These are phyloP conservation scores for Triops cancriformis DNA, from an alignment of 1,140 invertebrate species.

Conservation along the genomic window DNA sequence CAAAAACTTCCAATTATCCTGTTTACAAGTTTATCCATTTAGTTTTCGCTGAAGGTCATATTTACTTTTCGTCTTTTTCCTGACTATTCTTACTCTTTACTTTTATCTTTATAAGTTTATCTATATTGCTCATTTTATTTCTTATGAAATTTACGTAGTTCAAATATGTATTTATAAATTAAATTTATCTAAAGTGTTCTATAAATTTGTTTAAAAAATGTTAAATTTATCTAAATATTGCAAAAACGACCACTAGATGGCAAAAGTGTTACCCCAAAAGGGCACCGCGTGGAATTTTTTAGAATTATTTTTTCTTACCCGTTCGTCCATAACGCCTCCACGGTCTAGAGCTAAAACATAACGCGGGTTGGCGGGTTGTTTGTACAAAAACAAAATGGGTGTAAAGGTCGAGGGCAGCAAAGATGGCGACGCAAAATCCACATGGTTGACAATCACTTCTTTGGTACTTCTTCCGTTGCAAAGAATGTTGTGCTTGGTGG, in stretches of 20 bases:
- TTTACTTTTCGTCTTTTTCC: no score
- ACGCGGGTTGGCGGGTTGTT: conserved; percentile 33
- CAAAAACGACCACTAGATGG: no score
- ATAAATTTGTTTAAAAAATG: no score
- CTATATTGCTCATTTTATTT: no score
- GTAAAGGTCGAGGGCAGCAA: conserved; percentile 17
- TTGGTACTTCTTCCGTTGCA: conserved; percentile 51
- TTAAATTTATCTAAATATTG: no score
- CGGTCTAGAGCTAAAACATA: conserved; percentile 35
- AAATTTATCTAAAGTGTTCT: no score
- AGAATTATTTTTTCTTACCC: conserved; percentile 31
- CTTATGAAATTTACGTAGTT: no score
- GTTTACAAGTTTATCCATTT: background rate
- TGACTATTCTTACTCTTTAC: no score
- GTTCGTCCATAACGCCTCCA: conserved; percentile 35
- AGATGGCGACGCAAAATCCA: conserved; percentile 44
- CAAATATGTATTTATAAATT: no score
- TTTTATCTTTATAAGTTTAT: no score
- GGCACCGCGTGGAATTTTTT: background rate
- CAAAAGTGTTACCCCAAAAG: no score
- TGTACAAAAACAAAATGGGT: conserved; percentile 24
- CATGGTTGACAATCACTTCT: conserved; percentile 52
- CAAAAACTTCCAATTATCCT: conserved; percentile 52
- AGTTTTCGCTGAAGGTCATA: no score
- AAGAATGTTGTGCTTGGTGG: conserved; percentile 58